Conservation (phyloP, 2,113 vertebrate genomes). For the Protomyctophum bolini region DNA sequence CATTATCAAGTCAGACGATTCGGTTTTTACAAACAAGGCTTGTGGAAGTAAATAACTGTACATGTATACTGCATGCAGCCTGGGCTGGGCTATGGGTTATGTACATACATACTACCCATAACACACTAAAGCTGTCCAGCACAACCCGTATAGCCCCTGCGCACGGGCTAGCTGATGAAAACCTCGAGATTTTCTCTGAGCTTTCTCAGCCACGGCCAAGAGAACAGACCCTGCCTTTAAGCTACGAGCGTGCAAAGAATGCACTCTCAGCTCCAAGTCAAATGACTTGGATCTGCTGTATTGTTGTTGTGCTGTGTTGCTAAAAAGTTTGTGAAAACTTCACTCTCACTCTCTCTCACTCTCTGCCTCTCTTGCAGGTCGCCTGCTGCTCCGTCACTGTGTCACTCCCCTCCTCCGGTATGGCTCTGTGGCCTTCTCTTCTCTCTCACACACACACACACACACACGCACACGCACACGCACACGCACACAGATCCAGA, state of each 20-base stretch:
- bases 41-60: too few species aligned
- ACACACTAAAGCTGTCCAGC: too few species aligned
- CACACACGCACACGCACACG: conserved; percentile 19
- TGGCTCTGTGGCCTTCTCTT: neutral
- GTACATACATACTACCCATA: neutral
- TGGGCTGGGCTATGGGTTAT: neutral
- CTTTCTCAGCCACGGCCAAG: conserved; percentile 43
- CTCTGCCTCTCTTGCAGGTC: neutral
- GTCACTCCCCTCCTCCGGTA: neutral
- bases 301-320: conserved; percentile 15
- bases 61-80: too few species aligned
- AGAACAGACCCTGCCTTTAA: conserved; percentile 52
- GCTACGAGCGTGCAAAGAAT: conserved; percentile 63
- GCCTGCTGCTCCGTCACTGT: neutral
- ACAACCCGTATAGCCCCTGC: too few species aligned
- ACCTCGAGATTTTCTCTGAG: neutral
- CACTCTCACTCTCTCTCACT: conserved; percentile 10
- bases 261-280: conserved; percentile 55
- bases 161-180: neutral
- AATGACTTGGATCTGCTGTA: conserved; percentile 49
- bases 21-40: too few species aligned
- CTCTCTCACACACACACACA: conserved; percentile 13
- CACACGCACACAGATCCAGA: conserved; percentile 36
- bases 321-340: conserved; percentile 1
- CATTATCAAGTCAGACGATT: too few species aligned